Conservation (phyloP, 2,797 vertebrate genomes). For the Rhabdomys pumilio region DNA sequence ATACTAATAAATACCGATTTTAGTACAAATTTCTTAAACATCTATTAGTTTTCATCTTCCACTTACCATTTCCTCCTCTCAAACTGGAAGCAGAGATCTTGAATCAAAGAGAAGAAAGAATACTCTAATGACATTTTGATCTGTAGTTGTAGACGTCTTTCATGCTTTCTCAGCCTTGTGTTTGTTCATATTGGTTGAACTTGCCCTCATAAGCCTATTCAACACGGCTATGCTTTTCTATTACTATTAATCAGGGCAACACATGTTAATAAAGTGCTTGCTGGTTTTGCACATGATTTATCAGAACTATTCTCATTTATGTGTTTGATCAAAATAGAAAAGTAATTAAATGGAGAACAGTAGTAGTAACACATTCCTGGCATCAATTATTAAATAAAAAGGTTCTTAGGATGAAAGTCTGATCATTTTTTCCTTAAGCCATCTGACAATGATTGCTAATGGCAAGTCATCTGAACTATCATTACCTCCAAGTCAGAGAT, state of each 20-base stretch:
- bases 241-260: conserved; percentile 87
- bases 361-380: conserved; percentile 84
- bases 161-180: not conserved
- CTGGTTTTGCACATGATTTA: conserved; percentile 88
- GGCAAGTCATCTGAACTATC: conserved; percentile 82
- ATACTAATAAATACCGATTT: not conserved
- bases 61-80: not conserved
- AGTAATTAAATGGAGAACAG: conserved; percentile 89
- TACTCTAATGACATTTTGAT: not conserved
- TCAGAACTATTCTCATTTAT: conserved; percentile 88
- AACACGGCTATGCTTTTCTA: conserved; percentile 77
- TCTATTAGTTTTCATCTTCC: conserved; percentile 22
- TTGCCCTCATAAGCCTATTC: conserved; percentile 83
- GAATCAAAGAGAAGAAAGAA: conserved; percentile 31
- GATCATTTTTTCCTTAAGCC: conserved; percentile 82
- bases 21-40: not conserved
- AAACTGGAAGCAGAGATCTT: not conserved
- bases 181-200: conserved; percentile 76
- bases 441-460: conserved; percentile 70
- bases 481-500: conserved; percentile 79
- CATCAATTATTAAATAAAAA: conserved; percentile 88
- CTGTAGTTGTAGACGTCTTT: conserved; percentile 25
- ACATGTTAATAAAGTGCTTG: conserved; percentile 88
- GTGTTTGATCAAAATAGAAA: conserved; percentile 90
- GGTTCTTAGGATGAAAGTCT: conserved; percentile 85